Evolutionary conservation across 2,113 vertebrate species (phyloP).

Genomic region (Otocyon megalotis): DNA sequence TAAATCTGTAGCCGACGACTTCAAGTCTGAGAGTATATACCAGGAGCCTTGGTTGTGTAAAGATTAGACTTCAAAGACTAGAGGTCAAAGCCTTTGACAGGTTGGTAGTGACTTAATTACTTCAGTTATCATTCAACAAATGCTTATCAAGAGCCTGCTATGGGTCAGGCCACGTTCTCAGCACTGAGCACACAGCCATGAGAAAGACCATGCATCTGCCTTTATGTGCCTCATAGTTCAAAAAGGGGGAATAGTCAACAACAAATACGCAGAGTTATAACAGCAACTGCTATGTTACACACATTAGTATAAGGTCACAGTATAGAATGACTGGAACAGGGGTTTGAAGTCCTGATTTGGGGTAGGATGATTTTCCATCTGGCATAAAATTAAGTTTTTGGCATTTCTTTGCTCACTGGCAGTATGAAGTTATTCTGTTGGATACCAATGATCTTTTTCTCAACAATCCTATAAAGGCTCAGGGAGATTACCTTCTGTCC

Average conservation of each 20-base stretch:
- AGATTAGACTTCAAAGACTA: neutral
- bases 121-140: neutral
- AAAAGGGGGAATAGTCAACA: neutral
- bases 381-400: neutral
- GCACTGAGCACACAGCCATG: neutral
- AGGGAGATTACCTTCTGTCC: neutral
- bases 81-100: neutral
- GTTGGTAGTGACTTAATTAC: neutral
- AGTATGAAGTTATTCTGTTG: conserved; percentile 20
- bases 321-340: accelerated
- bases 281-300: accelerated
- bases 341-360: accelerated
- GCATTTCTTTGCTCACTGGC: neutral
- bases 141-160: neutral
- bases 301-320: neutral
- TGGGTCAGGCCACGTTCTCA: neutral
- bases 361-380: neutral
- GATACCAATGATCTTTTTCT: neutral
- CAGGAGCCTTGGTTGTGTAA: neutral
- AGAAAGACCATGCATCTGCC: neutral
- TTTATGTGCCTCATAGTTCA: neutral
- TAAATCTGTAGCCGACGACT: neutral
- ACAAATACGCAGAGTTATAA: neutral
- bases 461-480: neutral
- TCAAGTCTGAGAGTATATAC: neutral